Percentiles rank a stretch among this genome's conserved stretches.
Evolutionary conservation across 2,888 invertebrate genomes (phyloP).

Genomic region (Amphimallon solstitiale): DNA sequence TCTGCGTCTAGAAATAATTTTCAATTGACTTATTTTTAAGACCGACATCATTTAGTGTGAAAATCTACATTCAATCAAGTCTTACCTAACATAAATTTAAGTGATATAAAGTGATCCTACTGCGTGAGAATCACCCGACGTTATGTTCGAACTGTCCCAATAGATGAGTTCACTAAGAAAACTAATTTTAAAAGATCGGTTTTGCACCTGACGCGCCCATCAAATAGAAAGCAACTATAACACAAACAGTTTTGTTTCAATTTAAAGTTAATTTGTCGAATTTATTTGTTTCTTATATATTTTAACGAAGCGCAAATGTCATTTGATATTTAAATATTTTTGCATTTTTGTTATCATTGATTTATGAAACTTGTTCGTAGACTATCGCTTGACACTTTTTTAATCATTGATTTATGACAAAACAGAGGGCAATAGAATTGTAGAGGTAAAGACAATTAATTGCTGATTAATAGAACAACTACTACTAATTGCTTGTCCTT

Average conservation of each 20-base stretch:
- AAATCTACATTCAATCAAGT: constrained; percentile 28
- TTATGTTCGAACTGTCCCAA: not conserved
- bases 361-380: too few species aligned
- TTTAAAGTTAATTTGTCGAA: constrained; percentile 1
- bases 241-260: constrained; percentile 19
- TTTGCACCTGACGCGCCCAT: constrained; percentile 15
- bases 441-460: too few species aligned
- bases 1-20: not conserved
- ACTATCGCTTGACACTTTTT: too few species aligned
- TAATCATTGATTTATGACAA: too few species aligned
- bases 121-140: constrained; percentile 14
- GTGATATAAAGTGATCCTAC: constrained; percentile 28
- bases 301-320: too few species aligned
- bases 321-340: too few species aligned
- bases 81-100: constrained; percentile 16
- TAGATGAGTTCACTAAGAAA: not conserved
- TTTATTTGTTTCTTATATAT: too few species aligned
- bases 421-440: too few species aligned
- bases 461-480: too few species aligned
- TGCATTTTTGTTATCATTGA: too few species aligned
- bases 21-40: not conserved
- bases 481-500: too few species aligned
- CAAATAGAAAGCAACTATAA: not conserved
- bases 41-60: not conserved
- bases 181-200: constrained; percentile 30